Evolutionary conservation across 1,140 invertebrate genomes (phyloP), one percentile per base, ranked within the genome.

Genomic region (Tachypleus tridentatus): DNA sequence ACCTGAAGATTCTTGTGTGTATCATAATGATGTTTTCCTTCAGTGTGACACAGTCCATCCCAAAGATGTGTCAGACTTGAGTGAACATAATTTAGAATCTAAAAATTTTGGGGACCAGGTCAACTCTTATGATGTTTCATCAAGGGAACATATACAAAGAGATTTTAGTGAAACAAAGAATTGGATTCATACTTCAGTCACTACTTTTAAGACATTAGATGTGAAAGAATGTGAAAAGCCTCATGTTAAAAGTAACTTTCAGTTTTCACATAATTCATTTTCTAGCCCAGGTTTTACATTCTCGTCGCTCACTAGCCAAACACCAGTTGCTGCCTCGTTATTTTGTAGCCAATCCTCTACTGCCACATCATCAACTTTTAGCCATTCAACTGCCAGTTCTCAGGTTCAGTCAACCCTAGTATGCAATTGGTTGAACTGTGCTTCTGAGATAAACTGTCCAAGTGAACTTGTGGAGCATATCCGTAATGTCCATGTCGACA

Each of bases 401-500:
- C 7, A 54, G n/a, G 7, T n/a, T n/a, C 7, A 7, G 53, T 7
- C 7, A 8, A n/a, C 7, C n/a, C 9, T 48, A 5, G 49, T 58
- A 51, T 67, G 66, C 54, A 62, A 62, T 56, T 67, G 66, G 66
- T 9, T 56, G 8, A 29, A 64, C 11, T 67, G 66, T 11, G 51
- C 58, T 5, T 53, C 48, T 5, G 61, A 49, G 58, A 51, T 67
- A 7, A 62, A 64, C 47, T 62, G 66, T 10, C 63, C 57, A 7
- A 59, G 59, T 56, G 63, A 67, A 49, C 63, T 67, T 61, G 66
- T 67, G 50, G 66, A 67, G 58, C 66, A 67, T 57, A 67, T 67
- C 48, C 58, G 61, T 50, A 57, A 49, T 29, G 54, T 62, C 10
- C 66, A 67, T 60, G 66, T 67, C 5, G 63, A 67, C 58, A 49